Evolutionary conservation across 2,888 invertebrate species (phyloP), one percentile per base, ranked within the genome.

Genomic region (Drosophila diplacantha): DNA sequence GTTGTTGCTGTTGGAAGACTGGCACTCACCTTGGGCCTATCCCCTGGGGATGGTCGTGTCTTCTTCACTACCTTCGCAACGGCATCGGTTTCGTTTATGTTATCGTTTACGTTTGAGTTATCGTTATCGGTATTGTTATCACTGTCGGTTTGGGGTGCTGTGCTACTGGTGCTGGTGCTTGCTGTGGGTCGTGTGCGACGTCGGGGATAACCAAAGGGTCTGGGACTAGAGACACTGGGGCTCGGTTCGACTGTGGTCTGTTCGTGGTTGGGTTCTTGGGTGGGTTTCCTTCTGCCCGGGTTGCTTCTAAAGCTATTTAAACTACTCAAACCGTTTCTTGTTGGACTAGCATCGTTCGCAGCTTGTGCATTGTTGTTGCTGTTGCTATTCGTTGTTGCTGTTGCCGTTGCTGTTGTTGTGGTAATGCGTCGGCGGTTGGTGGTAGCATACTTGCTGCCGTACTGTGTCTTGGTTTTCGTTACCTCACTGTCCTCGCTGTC

Each of bases 181-280:
- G 53, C 61, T 59, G 77, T 86, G 57, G 89, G 89, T 79, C 89
- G 88, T 71, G 85, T 88, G 74, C 90, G 87, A 75, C 89, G 86
- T 74, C 89, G 86, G 38, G 89, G 88, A 72, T 88, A 90, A 81
- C 90, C 89, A 81, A 90, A 90, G 22, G 90, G 90, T 85, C 90
- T 87, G 69, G 90, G 90, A 85, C 90, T 90, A 73, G 90, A 89
- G 68, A 90, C 88, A 52, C 49, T 62, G 73, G 44, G 61, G 44
- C 60, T 69, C 24, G 64, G 54, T 50, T 65, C 50, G n/a, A 26
- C 24, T 41, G 50, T 61, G 20, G 53, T 62, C 32, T 43, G 60
- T 49, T 60, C 47, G 64, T 61, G 71, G 77, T 51, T 74, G 79
- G 39, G 60, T 56, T 54, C 63, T 72, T 58, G 62, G 62, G 61